Conservation (phyloP, 2,113 vertebrate genomes). For the Tympanuchus pallidicinctus region DNA sequence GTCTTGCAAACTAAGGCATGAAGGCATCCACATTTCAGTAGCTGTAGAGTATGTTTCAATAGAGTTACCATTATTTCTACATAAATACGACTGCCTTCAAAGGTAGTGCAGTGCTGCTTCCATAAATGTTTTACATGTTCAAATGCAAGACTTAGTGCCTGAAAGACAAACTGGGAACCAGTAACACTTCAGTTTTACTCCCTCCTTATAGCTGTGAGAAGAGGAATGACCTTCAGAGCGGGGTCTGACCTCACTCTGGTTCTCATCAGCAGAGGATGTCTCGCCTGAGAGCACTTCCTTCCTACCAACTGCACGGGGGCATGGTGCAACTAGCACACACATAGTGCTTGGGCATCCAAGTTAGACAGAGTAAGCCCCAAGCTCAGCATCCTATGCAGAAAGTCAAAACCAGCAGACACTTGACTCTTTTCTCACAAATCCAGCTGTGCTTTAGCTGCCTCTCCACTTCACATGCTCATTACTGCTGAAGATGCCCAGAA, state of each 20-base stretch:
- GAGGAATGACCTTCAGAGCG: too few species aligned
- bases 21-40: background rate
- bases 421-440: background rate
- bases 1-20: background rate
- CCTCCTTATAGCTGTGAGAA: background rate
- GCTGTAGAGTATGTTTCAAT: rapidly evolving
- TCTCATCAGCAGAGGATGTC: background rate
- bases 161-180: background rate
- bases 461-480: background rate
- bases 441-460: background rate
- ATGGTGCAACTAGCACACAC: rapidly evolving
- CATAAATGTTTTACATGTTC: background rate
- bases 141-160: background rate
- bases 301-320: rapidly evolving
- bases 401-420: background rate
- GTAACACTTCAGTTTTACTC: too few species aligned
- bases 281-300: background rate
- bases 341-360: rapidly evolving
- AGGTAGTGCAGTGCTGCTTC: background rate
- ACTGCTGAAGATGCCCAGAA: background rate
- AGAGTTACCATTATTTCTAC: background rate
- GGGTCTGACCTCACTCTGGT: background rate
- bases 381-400: background rate
- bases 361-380: background rate
- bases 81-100: background rate